Evolutionary conservation across 1,140 invertebrate genomes (phyloP), one percentile per base, ranked within the genome.

Genomic region (Drosophila rufa): DNA sequence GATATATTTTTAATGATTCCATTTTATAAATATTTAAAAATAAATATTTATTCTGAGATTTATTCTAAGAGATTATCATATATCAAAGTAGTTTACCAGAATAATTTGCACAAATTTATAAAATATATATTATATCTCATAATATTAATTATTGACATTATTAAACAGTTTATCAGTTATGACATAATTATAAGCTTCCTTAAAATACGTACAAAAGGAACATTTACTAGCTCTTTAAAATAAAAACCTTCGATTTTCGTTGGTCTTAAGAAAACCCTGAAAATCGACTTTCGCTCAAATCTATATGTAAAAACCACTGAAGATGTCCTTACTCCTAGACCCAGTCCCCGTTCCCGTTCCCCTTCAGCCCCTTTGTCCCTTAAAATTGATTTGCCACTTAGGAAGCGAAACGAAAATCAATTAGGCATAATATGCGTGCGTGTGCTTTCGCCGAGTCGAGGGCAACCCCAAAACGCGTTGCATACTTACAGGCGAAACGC

Each of bases 401-500:
- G 48, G 33, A 70, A 56, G 69, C 55, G 30, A 76, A 79, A 82
- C 55, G 30, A 82, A 79, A 82, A 77, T 91, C 69, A 91, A 90
- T 90, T 85, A 86, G 73, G 71, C 60, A 66, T 85, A 80, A 91
- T 81, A 67, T 75, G 70, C 56, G 27, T 30, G 22, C 22, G 47
- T 71, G 59, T 17, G 38, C 36, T n/a, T 15, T n/a, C 3, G 9
- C 19, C 46, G 22, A 38, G 25, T 45, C 47, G 25, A 43, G 45
- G 64, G 65, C 61, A 67, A 45, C 50, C 33, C 73, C 33, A 65
- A 45, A 78, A 50, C 47, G 25, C 64, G 67, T 71, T 78, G 85
- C 79, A 82, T 89, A 81, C 78, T 84, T 79, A 76, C 75, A 74
- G 79, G 71, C 79, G 86, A 82, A 79, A 75, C 58, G 79, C 79